Evolutionary conservation across 2,888 invertebrate genomes (phyloP), one percentile per base, ranked within the genome.

Genomic region (Clusia tigrina): DNA sequence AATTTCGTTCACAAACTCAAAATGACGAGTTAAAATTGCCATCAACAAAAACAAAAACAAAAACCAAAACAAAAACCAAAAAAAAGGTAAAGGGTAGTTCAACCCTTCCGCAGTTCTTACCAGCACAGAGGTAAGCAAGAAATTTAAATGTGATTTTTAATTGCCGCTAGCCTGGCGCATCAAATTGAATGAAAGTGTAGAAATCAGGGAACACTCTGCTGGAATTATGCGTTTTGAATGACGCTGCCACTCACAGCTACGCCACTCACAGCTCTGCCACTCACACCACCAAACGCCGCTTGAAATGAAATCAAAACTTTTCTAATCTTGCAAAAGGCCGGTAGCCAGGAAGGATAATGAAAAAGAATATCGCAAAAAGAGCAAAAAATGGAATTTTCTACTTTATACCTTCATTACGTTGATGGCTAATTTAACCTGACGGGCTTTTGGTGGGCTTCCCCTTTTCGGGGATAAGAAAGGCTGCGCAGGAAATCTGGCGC

Each of bases 361-460:
- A n/a, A n/a, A n/a, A n/a, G n/a, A n/a, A n/a, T n/a, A n/a, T n/a
- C n/a, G n/a, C n/a, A n/a, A n/a, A n/a, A 48, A 20, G 48, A 5
- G 20, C 18, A 48, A 48, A 48, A 5, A 22, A 20, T 48, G 18
- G n/a, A 42, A n/a, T 3, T 15, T 42, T 6, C 12, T 3, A 22
- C 3, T 15, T 48, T 48, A 68, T 72, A 74, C 79, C 78, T 74
- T 73, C 79, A 79, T 78, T 79, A 78, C 72, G 71, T 71, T 78
- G 74, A 78, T 78, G 77, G 71, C 70, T 78, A 77, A 79, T 77
- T 77, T 74, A 78, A 79, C 79, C 76, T 78, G 80, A 79, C 70
- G 73, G 71, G 17, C 37, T 23, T 25, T 10, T 9, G 9, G 17
- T n/a, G 53, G 24, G 2, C 15, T 37, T 18, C 15, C 18, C 17